Evolutionary conservation across 2,113 vertebrate genomes (phyloP).

Genomic region (Nothocercus julius): DNA sequence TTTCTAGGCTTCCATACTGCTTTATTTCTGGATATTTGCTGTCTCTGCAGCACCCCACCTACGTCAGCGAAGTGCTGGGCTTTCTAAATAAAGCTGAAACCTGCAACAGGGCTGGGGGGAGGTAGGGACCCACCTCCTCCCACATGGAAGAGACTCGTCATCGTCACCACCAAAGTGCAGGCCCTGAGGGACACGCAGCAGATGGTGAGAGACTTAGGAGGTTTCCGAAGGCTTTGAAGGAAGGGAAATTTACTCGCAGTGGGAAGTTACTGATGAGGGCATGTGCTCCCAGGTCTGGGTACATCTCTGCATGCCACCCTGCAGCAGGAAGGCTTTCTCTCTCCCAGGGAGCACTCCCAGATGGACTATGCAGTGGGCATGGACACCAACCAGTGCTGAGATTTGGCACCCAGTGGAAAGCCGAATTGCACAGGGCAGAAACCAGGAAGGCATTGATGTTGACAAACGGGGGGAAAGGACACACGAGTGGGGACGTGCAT

Average conservation of each 20-base stretch:
- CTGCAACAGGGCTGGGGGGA: not conserved
- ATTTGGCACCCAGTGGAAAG: not conserved
- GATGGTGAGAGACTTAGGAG: not conserved
- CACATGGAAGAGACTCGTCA: not conserved
- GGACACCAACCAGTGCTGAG: not conserved
- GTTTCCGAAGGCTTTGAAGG: not conserved
- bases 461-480: not conserved
- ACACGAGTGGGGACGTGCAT: accelerated
- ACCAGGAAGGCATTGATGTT: not conserved
- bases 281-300: not conserved
- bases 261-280: not conserved
- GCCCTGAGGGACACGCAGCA: not conserved
- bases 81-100: not conserved
- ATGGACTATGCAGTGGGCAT: not conserved
- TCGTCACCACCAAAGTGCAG: not conserved
- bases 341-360: not conserved
- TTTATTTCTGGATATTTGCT: not conserved
- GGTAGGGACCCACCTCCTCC: not conserved
- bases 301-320: not conserved
- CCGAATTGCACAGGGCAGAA: not conserved
- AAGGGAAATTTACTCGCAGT: not conserved
- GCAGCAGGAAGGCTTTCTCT: not conserved
- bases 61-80: not conserved
- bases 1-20: not conserved
- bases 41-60: not conserved